Conservation (phyloP, 2,888 invertebrate genomes). For the Clunio marinus region DNA sequence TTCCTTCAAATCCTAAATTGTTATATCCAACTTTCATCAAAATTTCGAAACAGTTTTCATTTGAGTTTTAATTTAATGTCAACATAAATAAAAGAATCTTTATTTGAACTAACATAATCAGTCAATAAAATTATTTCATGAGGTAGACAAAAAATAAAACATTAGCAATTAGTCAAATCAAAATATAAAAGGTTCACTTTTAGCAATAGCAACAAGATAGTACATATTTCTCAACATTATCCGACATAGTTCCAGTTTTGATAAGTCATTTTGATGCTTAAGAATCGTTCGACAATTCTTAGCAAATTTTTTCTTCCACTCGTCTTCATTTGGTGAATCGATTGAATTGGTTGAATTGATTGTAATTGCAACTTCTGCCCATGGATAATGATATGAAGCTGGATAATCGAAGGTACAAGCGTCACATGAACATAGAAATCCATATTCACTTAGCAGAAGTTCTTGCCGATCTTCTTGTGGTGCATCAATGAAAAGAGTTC, state of each 20-base stretch:
- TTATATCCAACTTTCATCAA: no score
- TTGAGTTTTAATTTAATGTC: no score
- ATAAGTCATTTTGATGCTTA: neutral
- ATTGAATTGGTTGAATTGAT: neutral
- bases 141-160: no score
- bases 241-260: neutral
- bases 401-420: neutral
- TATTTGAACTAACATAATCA: no score
- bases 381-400: neutral
- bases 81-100: no score
- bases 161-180: neutral
- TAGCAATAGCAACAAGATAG: neutral
- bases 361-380: neutral
- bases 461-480: neutral
- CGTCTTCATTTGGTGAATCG: neutral
- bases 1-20: no score
- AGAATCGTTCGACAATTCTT: neutral
- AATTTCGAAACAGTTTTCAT: no score
- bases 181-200: neutral
- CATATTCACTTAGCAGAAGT: neutral
- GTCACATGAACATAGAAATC: neutral
- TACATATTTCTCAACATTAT: neutral
- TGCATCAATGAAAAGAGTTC: neutral
- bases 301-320: neutral
- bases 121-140: no score